Percentiles rank a stretch among this genome's conserved stretches.
Conservation (phyloP, 64 coral and sea anemone genomes). For the Actinia equina region DNA sequence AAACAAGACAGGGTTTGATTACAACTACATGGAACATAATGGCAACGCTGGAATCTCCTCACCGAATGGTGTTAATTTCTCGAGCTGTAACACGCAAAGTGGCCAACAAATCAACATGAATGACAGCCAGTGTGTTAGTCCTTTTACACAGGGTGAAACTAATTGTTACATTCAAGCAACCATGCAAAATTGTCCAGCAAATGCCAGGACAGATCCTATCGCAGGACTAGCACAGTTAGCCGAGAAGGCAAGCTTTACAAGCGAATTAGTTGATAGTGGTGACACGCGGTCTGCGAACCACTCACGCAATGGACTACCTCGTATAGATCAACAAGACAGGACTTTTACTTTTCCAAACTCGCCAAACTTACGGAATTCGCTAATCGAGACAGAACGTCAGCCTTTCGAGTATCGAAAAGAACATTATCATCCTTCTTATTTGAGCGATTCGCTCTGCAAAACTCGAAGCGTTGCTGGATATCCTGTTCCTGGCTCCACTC, state of each 20-base stretch:
- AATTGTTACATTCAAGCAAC: conserved; percentile 3
- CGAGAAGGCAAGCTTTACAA: conserved; percentile 57
- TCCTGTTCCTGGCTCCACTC: conserved; percentile 14
- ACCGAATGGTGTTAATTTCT: conserved; percentile 46
- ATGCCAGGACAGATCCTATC: conserved; percentile 36
- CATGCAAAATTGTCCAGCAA: conserved; percentile 34
- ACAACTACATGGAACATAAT: conserved; percentile 61
- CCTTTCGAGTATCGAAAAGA: neutral
- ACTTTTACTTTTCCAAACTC: conserved; percentile 43
- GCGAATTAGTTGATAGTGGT: conserved; percentile 40
- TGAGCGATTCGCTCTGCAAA: conserved; percentile 7
- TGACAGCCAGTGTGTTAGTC: conserved; percentile 1
- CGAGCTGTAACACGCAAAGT: conserved; percentile 41
- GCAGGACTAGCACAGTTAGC: conserved; percentile 54
- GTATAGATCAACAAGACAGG: conserved; percentile 40
- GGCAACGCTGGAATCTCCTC: conserved; percentile 62
- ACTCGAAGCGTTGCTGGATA: conserved; percentile 8
- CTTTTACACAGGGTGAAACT: neutral
- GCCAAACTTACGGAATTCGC: conserved; percentile 36
- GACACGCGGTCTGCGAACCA: conserved; percentile 58
- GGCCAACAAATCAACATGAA: conserved; percentile 35
- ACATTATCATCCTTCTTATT: conserved; percentile 16
- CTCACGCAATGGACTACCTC: conserved; percentile 39
- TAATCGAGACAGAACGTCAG: conserved; percentile 16
- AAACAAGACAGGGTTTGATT: conserved; percentile 50